Evolutionary conservation across 2,888 invertebrate species (phyloP), one percentile per base, ranked within the genome.

Genomic region (Pollenia amentaria): DNA sequence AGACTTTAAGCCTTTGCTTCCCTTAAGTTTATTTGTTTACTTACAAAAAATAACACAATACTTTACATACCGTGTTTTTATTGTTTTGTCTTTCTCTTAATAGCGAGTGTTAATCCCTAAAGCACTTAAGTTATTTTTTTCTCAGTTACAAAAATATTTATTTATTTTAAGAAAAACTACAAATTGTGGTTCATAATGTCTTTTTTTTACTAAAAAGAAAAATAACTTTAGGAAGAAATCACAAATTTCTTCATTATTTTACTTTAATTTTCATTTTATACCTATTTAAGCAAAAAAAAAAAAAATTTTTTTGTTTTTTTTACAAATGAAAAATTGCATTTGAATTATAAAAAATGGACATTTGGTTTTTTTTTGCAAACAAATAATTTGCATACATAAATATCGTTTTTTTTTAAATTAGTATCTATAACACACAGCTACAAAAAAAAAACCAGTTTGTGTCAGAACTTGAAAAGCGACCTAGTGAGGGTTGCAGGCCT

Each of bases 71-170:
- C 40, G 44, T 29, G 4, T 53, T 65, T 73, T 76, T 46, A 18
- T 42, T 42, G 14, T 18, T 3, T 46, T 73, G 29, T 29, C 38
- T 29, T 18, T 57, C 46, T 51, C 46, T 73, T 9, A 55, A 12
- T 46, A 75, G 46, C 46, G 55, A 79, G 73, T 75, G 79, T 75
- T 84, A 79, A 75, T 79, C 84, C 73, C 79, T 75, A 67, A 75
- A 79, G 84, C 79, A 84, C 73, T 79, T 79, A 79, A 57, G 38
- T 79, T 75, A 40, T 73, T 78, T 69, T n/a, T 78, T 60, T 65
- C 42, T 40, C 29, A 73, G n/a, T 72, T 62, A 44, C 42, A 64
- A 51, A 64, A 18, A 14, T 51, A 48, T 29, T 44, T 21, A 75
- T 55, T 55, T 46, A 29, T 21, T 70, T 14, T 29, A 79, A 46